These are phyloP conservation scores for Amphiprion percula DNA, from an alignment of 2,113 vertebrate genomes.

Conservation along the genomic window DNA sequence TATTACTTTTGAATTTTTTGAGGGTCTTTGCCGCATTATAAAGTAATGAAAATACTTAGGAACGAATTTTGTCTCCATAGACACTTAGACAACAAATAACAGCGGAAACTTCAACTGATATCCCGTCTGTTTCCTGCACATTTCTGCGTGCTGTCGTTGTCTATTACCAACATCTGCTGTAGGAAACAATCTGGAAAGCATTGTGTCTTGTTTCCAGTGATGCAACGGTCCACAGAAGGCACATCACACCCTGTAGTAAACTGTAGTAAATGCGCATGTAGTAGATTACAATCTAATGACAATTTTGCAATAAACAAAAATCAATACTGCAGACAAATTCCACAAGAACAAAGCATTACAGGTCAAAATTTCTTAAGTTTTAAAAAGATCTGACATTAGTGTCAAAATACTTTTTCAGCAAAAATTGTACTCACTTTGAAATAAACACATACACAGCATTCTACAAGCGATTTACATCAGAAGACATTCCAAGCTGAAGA, in stretches of 20 bases:
- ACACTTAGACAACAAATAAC: slow-evolving; percentile 56
- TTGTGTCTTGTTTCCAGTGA: slow-evolving; percentile 76
- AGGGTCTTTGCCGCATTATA: not conserved
- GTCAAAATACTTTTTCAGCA: not conserved
- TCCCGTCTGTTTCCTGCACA: slow-evolving; percentile 68
- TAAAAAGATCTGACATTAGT: not conserved
- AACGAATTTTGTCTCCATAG: slow-evolving; percentile 59
- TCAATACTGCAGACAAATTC: not conserved
- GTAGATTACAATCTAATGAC: not conserved
- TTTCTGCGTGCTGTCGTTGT: slow-evolving; percentile 52
- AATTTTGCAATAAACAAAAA: not conserved
- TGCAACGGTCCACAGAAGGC: slow-evolving; percentile 55
- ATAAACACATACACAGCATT: not conserved
- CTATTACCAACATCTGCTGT: slow-evolving; percentile 68
- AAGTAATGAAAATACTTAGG: not conserved
- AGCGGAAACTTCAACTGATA: slow-evolving; percentile 50
- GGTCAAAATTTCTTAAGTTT: not conserved
- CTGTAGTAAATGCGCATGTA: not conserved
- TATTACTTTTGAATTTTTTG: not conserved
- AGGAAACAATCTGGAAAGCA: slow-evolving; percentile 77
- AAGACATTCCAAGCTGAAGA: not conserved
- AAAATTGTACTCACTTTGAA: not conserved
- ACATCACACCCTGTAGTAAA: slow-evolving; percentile 43
- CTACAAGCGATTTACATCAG: not conserved
- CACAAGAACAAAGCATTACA: not conserved